Percentiles rank a stretch among this genome's conserved stretches.
phyloP scores from a whole-genome alignment of 2,797 vertebrate genomes.

The Mormyrops attenuatus region DNA sequence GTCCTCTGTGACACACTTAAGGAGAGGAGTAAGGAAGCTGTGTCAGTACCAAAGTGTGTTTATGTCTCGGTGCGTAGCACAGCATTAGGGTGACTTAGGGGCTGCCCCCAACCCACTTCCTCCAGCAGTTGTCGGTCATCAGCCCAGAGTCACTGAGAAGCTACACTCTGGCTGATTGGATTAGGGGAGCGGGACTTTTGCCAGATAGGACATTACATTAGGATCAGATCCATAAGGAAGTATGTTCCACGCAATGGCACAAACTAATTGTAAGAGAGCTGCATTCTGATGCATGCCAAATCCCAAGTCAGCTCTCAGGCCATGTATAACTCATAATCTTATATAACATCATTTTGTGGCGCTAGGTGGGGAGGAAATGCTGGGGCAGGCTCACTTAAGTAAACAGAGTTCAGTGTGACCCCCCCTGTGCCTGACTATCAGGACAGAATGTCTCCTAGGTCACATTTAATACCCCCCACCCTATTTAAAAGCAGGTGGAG shows the following conservation, averaged over 20 bases:
- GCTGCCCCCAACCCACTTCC: neutral
- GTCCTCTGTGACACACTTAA: neutral
- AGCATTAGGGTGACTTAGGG: neutral
- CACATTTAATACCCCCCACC: neutral
- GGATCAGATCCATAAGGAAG: slow-evolving; percentile 11
- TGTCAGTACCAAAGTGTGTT: neutral
- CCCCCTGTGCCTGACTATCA: neutral
- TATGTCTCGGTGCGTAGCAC: neutral
- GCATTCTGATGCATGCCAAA: neutral
- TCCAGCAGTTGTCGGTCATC: slow-evolving; percentile 3
- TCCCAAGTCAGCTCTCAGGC: neutral
- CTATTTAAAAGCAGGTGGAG: slow-evolving; percentile 14
- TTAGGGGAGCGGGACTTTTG: neutral
- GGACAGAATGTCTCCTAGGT: neutral
- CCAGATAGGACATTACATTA: slow-evolving; percentile 14
- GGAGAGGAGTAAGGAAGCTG: neutral
- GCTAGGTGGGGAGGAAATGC: neutral
- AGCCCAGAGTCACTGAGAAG: neutral
- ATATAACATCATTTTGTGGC: neutral
- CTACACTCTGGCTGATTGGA: slow-evolving; percentile 15
- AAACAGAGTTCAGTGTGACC: neutral
- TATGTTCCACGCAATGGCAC: neutral
- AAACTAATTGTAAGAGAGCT: neutral
- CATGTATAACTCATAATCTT: neutral
- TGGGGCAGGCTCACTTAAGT: neutral